Evolutionary conservation across 2,888 invertebrate genomes (phyloP).

Genomic region (Scelioninae gen. 1): DNA sequence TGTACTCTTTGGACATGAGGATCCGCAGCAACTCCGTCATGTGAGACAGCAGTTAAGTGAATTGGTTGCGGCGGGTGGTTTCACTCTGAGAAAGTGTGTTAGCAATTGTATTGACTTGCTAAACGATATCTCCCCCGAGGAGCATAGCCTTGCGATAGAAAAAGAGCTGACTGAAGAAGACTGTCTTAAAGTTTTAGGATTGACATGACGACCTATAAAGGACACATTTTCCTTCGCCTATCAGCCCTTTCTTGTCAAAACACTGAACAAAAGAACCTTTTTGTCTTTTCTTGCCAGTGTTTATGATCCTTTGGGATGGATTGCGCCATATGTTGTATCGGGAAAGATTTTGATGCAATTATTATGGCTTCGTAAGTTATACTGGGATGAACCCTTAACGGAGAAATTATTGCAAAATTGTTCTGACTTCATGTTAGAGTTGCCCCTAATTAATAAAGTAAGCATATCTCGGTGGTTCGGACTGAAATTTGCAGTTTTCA

Average conservation of each 20-base stretch:
- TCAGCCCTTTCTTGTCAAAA: neutral
- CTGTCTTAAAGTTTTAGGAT: constrained; percentile 3
- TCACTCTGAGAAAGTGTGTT: constrained; percentile 10
- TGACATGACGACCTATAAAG: neutral
- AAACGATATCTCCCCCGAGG: too few species aligned
- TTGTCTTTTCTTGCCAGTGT: constrained; percentile 2
- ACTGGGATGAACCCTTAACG: constrained; percentile 1
- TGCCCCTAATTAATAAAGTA: neutral
- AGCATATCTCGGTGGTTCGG: neutral
- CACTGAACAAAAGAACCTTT: neutral
- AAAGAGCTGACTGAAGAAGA: neutral
- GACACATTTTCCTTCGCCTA: neutral
- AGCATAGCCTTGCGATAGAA: too few species aligned
- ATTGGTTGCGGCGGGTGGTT: constrained; percentile 28
- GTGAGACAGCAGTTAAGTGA: neutral
- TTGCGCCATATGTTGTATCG: neutral
- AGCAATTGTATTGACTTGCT: constrained; percentile 4
- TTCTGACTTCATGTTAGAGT: neutral
- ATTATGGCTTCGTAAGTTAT: neutral
- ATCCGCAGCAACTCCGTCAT: neutral
- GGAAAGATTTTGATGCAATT: neutral
- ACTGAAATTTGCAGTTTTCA: too few species aligned
- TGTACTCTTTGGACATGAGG: constrained; percentile 8
- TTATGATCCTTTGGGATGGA: constrained; percentile 13
- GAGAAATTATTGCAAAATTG: too few species aligned